These are phyloP conservation scores for Platycheirus rosarum DNA, from an alignment of 2,888 invertebrate genomes.

Conservation along the genomic window DNA sequence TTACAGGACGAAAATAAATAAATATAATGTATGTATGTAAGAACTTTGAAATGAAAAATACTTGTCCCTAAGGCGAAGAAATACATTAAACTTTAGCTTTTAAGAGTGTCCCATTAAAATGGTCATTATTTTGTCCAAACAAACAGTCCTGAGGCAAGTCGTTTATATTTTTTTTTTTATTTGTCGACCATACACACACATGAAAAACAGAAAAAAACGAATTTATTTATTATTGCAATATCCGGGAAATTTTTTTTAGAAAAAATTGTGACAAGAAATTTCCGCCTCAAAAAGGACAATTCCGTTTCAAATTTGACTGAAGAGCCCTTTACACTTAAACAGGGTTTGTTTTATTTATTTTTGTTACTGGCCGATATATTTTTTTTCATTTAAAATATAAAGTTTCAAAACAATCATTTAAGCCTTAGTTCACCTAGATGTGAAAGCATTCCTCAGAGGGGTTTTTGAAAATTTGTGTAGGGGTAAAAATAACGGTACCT, in stretches of 20 bases:
- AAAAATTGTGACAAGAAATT: constrained; percentile 55
- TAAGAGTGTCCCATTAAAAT: constrained; percentile 9
- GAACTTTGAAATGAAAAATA: no score
- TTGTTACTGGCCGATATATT: no score
- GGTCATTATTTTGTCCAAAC: background rate
- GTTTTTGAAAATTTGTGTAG: no score
- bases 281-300: constrained; percentile 48
- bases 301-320: constrained; percentile 43
- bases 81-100: constrained; percentile 18
- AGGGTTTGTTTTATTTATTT: no score
- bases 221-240: constrained; percentile 57
- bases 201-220: constrained; percentile 13
- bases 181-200: constrained; percentile 8
- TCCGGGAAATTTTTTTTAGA: constrained; percentile 35
- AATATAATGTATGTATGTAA: no score
- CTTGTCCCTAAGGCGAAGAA: background rate
- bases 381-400: no score
- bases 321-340: no score
- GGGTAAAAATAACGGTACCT: no score
- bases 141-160: background rate
- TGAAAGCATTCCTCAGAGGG: no score
- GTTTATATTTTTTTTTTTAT: no score
- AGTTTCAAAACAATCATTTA: no score
- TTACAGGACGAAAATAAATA: constrained; percentile 4
- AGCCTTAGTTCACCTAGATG: no score